Percentiles rank a stretch among this genome's conserved stretches.
phyloP scores from a whole-genome alignment of 2,113 vertebrate genomes.

The Gracilinanus agilis region DNA sequence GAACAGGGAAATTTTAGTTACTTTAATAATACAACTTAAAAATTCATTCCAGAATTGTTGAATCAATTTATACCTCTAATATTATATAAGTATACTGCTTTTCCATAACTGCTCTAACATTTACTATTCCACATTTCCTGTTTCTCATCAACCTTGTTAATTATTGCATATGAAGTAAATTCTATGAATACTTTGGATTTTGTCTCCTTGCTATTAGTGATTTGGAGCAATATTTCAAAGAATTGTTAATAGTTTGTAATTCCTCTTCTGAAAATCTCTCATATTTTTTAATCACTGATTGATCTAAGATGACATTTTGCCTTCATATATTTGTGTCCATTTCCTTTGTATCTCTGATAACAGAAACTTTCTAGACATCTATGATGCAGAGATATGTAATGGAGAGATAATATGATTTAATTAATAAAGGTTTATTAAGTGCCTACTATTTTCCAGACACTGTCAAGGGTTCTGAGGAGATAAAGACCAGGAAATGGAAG shows the following conservation, averaged over 20 bases:
- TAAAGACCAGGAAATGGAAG: neutral
- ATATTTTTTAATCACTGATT: neutral
- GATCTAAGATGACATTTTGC: neutral
- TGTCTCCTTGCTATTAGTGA: neutral
- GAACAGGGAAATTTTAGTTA: neutral
- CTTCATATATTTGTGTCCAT: neutral
- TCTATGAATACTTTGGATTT: neutral
- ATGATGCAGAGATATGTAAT: neutral
- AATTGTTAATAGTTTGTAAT: neutral
- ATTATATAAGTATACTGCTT: neutral
- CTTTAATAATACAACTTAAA: neutral
- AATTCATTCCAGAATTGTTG: neutral
- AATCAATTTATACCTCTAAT: neutral
- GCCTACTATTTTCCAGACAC: neutral
- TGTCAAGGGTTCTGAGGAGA: neutral
- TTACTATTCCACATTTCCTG: neutral
- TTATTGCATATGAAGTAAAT: neutral
- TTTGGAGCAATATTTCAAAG: neutral
- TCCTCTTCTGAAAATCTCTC: neutral
- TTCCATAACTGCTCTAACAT: neutral
- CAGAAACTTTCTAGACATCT: neutral
- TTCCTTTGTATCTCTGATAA: neutral
- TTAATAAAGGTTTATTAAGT: neutral
- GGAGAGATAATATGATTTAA: neutral
- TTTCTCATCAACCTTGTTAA: neutral